Conservation (phyloP, 1,140 invertebrate genomes). For the Dendroctonus valens region DNA sequence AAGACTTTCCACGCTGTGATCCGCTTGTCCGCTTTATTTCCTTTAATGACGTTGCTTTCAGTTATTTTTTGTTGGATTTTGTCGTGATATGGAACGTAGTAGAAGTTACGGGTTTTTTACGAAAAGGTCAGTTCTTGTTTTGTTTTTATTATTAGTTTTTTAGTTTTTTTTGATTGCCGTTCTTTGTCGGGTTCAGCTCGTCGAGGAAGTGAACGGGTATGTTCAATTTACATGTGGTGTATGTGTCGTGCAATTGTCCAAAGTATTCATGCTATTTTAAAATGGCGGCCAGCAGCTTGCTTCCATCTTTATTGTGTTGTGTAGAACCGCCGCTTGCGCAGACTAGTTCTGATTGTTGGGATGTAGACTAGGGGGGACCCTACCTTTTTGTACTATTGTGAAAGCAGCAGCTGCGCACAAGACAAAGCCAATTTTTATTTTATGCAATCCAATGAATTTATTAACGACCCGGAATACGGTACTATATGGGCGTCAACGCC, state of each 20-base stretch:
- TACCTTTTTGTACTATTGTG: not conserved
- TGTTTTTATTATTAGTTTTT: slow-evolving; percentile 34
- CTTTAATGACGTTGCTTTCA: slow-evolving; percentile 37
- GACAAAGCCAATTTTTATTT: not conserved
- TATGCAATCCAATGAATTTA: slow-evolving; percentile 5
- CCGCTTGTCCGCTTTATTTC: slow-evolving; percentile 15
- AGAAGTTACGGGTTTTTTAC: slow-evolving; percentile 51
- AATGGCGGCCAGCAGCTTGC: slow-evolving; percentile 23
- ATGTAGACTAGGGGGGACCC: slow-evolving; percentile 6
- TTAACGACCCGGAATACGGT: not conserved
- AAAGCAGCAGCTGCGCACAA: slow-evolving; percentile 24
- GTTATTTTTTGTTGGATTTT: slow-evolving; percentile 41
- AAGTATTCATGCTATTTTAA: slow-evolving; percentile 2
- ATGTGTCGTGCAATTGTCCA: slow-evolving; percentile 15
- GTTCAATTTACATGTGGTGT: slow-evolving; percentile 25
- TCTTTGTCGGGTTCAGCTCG: slow-evolving; percentile 6
- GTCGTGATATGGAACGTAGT: slow-evolving; percentile 48
- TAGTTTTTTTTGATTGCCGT: slow-evolving; percentile 26
- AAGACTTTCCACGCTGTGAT: no score
- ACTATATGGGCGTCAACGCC: no score
- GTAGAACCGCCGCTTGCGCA: slow-evolving; percentile 5
- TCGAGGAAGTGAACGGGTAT: slow-evolving; percentile 21
- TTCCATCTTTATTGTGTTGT: slow-evolving; percentile 1
- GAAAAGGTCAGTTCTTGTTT: slow-evolving; percentile 50
- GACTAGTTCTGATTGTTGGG: slow-evolving; percentile 14